A percentile compares a stretch with the other conserved stretches of the same genome.
Conservation (phyloP, 2,888 invertebrate genomes). For the Sarcophaga subvicina region DNA sequence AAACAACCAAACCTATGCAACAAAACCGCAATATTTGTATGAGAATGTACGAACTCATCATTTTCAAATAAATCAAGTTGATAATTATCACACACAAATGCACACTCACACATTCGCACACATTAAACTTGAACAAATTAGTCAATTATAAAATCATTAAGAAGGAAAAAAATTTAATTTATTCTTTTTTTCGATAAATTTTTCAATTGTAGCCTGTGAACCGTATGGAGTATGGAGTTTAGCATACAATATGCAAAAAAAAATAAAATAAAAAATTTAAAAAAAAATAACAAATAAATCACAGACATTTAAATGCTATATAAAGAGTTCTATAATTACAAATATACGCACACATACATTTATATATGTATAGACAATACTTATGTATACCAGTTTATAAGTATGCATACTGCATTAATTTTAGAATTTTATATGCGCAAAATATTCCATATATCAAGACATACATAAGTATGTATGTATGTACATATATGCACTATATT, state of each 20-base stretch:
- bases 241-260: constrained; percentile 8
- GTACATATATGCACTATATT: not conserved
- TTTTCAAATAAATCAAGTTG: constrained; percentile 55
- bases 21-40: constrained; percentile 27
- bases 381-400: too few species aligned
- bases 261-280: not conserved
- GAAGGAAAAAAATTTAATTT: constrained; percentile 19
- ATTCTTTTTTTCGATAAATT: constrained; percentile 15
- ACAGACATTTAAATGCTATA: not conserved
- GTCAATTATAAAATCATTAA: constrained; percentile 60
- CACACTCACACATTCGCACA: not conserved
- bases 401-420: too few species aligned
- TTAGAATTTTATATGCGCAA: not conserved
- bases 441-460: not conserved
- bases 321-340: not conserved
- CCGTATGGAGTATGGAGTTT: constrained; percentile 5
- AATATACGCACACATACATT: not conserved
- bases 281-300: constrained; percentile 17
- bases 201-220: constrained; percentile 28
- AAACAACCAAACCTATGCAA: constrained; percentile 2
- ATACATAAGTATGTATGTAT: not conserved
- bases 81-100: constrained; percentile 35
- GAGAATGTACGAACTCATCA: constrained; percentile 12
- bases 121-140: constrained; percentile 33
- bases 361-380: not conserved